These are phyloP conservation scores for Muricea muricata DNA, from an alignment of 92 coral and sea anemone species.

Conservation along the genomic window DNA sequence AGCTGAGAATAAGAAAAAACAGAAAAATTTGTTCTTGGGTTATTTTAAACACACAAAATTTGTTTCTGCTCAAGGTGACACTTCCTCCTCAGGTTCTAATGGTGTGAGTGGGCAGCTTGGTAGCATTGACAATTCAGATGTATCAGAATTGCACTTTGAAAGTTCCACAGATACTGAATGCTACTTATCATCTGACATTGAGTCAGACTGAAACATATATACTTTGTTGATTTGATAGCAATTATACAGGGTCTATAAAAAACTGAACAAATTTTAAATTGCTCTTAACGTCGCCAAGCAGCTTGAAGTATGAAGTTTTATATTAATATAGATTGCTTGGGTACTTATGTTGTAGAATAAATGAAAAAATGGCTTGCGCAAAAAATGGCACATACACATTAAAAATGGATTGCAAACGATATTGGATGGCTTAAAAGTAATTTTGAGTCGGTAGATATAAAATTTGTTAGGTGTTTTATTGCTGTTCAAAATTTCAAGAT, in stretches of 20 bases:
- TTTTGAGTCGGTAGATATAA: no score
- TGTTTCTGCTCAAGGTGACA: not conserved
- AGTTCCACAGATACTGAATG: not conserved
- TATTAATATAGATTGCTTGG: no score
- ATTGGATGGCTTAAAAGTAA: no score
- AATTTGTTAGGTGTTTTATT: no score
- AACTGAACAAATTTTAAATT: no score
- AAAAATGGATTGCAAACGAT: no score
- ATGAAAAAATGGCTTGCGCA: no score
- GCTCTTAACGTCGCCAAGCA: no score
- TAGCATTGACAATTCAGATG: slow-evolving; percentile 3
- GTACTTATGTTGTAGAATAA: no score
- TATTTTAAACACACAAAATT: not conserved
- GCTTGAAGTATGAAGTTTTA: no score
- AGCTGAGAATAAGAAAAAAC: not conserved
- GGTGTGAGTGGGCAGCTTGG: not conserved
- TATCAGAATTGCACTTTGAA: not conserved
- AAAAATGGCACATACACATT: no score
- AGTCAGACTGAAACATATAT: not conserved
- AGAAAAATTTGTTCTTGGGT: not conserved
- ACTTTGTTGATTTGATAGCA: not conserved
- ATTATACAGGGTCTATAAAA: not conserved
- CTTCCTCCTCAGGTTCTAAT: not conserved
- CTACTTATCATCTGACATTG: not conserved
- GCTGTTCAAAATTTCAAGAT: no score